These are phyloP conservation scores for Acrocephalus kingi DNA, from an alignment of 2,113 vertebrate genomes.

Conservation along the genomic window DNA sequence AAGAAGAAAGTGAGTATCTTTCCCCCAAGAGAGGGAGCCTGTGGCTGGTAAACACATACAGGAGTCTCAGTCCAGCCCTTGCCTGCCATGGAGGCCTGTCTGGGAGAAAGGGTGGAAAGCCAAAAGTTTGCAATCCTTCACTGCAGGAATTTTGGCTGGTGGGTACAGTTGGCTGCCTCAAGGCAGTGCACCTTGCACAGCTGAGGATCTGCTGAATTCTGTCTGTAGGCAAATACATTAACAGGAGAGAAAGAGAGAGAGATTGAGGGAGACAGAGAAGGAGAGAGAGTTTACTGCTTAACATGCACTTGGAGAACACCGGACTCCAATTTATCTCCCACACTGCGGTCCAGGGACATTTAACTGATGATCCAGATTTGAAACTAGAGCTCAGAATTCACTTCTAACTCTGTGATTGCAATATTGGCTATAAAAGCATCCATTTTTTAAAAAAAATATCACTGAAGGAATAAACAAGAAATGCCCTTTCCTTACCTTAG, in stretches of 20 bases:
- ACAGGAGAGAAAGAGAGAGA: not conserved
- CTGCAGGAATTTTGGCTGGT: constrained; percentile 17
- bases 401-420: not conserved
- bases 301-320: not conserved
- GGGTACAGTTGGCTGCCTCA: constrained; percentile 12
- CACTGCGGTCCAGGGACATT: not conserved
- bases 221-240: not conserved
- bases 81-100: not conserved
- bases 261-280: not conserved
- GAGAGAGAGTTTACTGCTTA: not conserved
- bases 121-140: not conserved
- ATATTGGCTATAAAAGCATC: not conserved
- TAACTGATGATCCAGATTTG: not conserved
- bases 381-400: not conserved
- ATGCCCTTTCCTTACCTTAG: not conserved
- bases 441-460: too few relatives aligned
- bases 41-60: not conserved
- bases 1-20: not conserved
- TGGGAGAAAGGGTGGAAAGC: not conserved
- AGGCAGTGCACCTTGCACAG: not conserved
- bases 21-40: not conserved
- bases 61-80: not conserved
- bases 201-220: not conserved
- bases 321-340: not conserved
- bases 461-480: not conserved